Conservation (phyloP, 2,888 invertebrate species). For the Amphipyra berbera region DNA sequence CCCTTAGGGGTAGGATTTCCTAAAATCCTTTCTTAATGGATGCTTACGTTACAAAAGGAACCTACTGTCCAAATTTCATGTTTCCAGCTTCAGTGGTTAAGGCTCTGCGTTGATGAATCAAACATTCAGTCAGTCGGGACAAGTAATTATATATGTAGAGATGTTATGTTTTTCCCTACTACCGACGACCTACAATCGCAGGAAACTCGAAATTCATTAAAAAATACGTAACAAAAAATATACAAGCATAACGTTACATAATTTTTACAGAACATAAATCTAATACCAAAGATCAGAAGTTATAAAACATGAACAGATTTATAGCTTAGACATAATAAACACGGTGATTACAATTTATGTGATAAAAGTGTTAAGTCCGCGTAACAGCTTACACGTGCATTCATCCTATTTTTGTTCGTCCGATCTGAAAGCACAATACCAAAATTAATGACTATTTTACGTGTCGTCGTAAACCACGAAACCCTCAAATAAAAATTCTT, state of each 20-base stretch:
- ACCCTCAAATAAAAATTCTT: conserved; percentile 71
- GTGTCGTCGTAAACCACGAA: conserved; percentile 72
- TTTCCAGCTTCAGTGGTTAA: no score
- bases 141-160: no score
- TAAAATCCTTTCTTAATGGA: no score
- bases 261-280: conserved; percentile 27
- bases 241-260: conserved; percentile 16
- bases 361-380: conserved; percentile 38
- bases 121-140: no score
- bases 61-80: no score
- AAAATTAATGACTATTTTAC: conserved; percentile 78
- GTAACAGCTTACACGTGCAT: conserved; percentile 56
- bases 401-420: conserved; percentile 65
- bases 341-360: conserved; percentile 37
- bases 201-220: not conserved
- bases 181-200: not conserved
- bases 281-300: conserved; percentile 42
- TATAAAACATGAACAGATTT: conserved; percentile 54
- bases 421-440: conserved; percentile 69
- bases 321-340: conserved; percentile 34
- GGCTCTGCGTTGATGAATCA: no score
- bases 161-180: not conserved
- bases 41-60: no score
- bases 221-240: conserved; percentile 12
- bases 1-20: no score